Conservation (phyloP, 2,113 vertebrate genomes). For the Spilogale gracilis region DNA sequence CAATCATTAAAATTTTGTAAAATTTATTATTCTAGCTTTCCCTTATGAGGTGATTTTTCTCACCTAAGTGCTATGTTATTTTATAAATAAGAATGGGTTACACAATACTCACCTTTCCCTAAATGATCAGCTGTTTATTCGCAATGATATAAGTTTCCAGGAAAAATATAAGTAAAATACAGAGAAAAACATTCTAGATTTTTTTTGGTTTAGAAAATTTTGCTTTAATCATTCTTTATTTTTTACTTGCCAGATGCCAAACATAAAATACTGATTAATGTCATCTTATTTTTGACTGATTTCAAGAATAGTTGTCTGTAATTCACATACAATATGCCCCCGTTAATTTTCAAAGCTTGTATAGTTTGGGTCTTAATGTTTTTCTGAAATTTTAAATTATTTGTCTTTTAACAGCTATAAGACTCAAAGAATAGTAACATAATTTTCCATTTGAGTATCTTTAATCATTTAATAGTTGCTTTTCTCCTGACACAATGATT, state of each 20-base stretch:
- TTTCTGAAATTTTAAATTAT: slow-evolving; percentile 72
- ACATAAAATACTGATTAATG: slow-evolving; percentile 34
- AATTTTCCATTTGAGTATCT: slow-evolving; percentile 45
- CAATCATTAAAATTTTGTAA: slow-evolving; percentile 38
- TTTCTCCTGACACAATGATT: slow-evolving; percentile 25
- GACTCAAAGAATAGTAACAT: slow-evolving; percentile 55
- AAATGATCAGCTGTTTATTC: slow-evolving; percentile 8
- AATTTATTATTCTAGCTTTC: slow-evolving; percentile 22
- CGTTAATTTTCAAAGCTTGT: slow-evolving; percentile 69
- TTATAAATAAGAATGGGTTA: not conserved
- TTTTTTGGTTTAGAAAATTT: slow-evolving; percentile 51
- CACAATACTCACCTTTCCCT: slow-evolving; percentile 6
- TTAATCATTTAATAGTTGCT: slow-evolving; percentile 48
- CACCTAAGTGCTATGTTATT: not conserved
- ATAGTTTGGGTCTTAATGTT: not conserved
- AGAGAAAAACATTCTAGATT: slow-evolving; percentile 1
- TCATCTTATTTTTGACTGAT: slow-evolving; percentile 44
- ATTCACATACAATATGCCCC: slow-evolving; percentile 39
- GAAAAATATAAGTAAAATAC: slow-evolving; percentile 44
- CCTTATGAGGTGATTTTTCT: not conserved
- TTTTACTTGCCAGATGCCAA: slow-evolving; percentile 57
- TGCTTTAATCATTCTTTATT: slow-evolving; percentile 26
- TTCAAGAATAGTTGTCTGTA: slow-evolving; percentile 61
- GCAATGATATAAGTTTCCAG: not conserved
- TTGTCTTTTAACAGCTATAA: slow-evolving; percentile 66